phyloP scores from a whole-genome alignment of 2,797 vertebrate species.

The Acropternis orthonyx region DNA sequence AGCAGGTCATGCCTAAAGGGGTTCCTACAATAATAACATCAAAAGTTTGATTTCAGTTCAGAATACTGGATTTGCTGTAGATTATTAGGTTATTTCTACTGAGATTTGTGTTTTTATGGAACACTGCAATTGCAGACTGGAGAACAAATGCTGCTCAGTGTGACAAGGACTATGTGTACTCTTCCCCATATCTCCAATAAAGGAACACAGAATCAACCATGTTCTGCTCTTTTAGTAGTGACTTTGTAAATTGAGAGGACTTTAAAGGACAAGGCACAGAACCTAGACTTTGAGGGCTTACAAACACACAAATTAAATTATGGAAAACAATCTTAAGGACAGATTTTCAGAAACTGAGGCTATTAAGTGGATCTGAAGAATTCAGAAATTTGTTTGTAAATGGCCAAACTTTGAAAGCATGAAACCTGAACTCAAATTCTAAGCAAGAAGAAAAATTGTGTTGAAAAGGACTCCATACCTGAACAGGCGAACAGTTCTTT shows the following conservation, averaged over 20 bases:
- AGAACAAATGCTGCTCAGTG: neutral
- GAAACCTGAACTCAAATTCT: neutral
- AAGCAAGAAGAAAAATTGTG: neutral
- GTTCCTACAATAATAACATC: neutral
- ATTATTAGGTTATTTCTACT: constrained; percentile 6
- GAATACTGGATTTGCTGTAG: neutral
- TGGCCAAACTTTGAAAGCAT: neutral
- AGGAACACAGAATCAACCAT: neutral
- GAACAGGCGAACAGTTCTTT: neutral
- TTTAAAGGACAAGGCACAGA: neutral
- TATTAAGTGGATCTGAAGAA: neutral
- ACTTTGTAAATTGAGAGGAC: neutral
- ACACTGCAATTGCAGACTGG: neutral
- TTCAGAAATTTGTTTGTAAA: neutral
- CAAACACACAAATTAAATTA: neutral
- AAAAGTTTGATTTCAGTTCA: neutral
- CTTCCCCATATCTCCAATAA: neutral
- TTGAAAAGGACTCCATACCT: neutral
- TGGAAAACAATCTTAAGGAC: neutral
- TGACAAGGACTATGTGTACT: neutral
- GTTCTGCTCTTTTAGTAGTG: neutral
- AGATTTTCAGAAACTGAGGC: neutral
- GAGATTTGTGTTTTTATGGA: neutral
- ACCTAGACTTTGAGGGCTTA: neutral
- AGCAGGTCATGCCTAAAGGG: neutral